phyloP scores from a whole-genome alignment of 2,113 vertebrate species.

The Cryptomyrus ogoouensis region DNA sequence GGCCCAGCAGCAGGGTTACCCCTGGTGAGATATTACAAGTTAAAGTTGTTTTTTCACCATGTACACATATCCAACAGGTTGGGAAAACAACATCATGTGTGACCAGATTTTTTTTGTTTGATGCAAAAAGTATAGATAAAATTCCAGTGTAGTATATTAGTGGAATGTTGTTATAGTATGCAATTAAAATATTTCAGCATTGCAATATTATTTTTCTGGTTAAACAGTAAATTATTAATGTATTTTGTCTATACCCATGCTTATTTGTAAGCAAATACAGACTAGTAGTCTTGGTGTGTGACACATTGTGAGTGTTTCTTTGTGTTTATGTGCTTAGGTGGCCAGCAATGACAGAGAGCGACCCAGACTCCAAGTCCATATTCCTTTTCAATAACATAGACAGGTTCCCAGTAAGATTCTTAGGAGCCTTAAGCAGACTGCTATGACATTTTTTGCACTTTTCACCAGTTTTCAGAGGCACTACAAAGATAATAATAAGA shows the following conservation, averaged over 20 bases:
- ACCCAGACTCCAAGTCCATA: conserved; percentile 55
- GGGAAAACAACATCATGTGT: not conserved
- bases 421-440: not conserved
- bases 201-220: not conserved
- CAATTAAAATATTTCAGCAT: not conserved
- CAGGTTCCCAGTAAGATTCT: conserved; percentile 48
- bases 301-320: not conserved
- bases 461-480: not conserved
- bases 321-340: conserved; percentile 48
- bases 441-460: not conserved
- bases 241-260: not conserved
- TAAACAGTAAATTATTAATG: not conserved
- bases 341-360: conserved; percentile 61
- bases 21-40: conserved; percentile 48
- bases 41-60: not conserved
- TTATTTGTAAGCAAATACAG: not conserved
- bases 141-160: not conserved
- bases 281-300: conserved; percentile 5
- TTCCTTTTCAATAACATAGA: conserved; percentile 54
- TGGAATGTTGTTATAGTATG: not conserved
- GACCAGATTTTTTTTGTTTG: not conserved
- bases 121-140: not conserved
- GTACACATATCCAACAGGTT: not conserved
- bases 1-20: conserved; percentile 59
- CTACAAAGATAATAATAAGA: not conserved